Evolutionary conservation across 2,797 vertebrate genomes (phyloP), one percentile per base, ranked within the genome.

Genomic region (Alcedo quadribrachys): DNA sequence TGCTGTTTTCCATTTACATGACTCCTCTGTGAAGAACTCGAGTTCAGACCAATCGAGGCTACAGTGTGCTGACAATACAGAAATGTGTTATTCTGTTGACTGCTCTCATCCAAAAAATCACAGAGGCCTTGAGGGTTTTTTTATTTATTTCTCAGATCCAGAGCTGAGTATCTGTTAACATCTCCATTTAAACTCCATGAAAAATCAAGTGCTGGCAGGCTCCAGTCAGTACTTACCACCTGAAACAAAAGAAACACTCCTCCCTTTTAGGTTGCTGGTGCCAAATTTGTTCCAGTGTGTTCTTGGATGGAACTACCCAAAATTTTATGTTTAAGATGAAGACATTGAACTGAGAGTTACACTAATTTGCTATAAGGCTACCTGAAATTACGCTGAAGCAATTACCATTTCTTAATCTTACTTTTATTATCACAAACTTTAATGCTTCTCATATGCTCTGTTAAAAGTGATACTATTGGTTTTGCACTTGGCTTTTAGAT

Each of bases 111-210:
- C 69, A 91, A 87, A 95, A 95, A 94, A 91, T 66, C 95, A 92
- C 33, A 22, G 88, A 94, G 92, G 85, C 89, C 81, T 89, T 92
- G 84, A 82, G 71, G 53, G 53, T 14, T 40, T 81, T 91, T 83
- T 73, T 67, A 62, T 80, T 88, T 95, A 60, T 86, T 94, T n/a
- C 89, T 80, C 51, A 68, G 25, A 51, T 24, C 75, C 85, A 81
- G 21, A 87, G 70, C n/a, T 74, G 75, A 85, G 19, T 76, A 48
- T 87, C 83, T 86, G 58, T 53, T 90, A 95, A 91, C 53, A 89
- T 86, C 94, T 96, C 91, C 86, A 89, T 95, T 96, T 95, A 93
- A 88, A 71, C 54, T 61, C 58, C 76, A 75, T 55, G 82, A 94
- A 95, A 96, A 94, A 79, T 80, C 85, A 92, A 83, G 75, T n/a